Evolutionary conservation across 2,888 invertebrate species (phyloP).

Genomic region (Hydrotaea diabolus): DNA sequence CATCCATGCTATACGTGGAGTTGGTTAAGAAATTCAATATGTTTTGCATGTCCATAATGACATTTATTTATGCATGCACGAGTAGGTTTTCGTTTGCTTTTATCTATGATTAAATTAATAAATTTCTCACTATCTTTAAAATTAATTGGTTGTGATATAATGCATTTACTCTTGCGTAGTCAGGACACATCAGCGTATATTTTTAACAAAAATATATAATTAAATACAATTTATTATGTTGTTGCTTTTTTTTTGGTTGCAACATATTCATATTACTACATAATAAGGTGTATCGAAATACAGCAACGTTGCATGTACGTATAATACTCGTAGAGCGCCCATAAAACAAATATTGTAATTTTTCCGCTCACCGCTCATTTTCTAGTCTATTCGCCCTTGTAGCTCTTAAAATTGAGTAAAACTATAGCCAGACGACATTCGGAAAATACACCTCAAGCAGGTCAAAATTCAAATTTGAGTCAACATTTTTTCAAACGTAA

Average conservation of each 20-base stretch:
- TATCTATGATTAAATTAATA: constrained; percentile 45
- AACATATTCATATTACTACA: constrained; percentile 18
- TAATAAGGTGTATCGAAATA: neutral
- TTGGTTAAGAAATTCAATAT: no score
- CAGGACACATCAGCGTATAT: neutral
- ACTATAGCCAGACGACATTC: no score
- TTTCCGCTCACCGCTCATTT: no score
- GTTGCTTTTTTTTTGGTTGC: neutral
- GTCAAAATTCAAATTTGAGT: no score
- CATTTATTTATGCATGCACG: constrained; percentile 21
- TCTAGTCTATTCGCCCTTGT: no score
- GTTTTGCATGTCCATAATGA: neutral
- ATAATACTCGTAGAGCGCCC: no score
- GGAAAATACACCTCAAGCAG: no score
- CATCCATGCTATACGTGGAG: no score
- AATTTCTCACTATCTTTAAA: constrained; percentile 49
- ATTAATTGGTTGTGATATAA: constrained; percentile 54
- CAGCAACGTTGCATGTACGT: no score
- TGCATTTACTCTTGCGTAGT: constrained; percentile 4
- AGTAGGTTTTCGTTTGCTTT: constrained; percentile 6
- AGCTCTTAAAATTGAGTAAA: no score
- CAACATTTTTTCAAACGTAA: no score
- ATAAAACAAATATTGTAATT: no score
- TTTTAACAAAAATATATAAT: constrained; percentile 6
- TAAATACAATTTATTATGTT: constrained; percentile 33